A percentile compares a stretch with the other conserved stretches of the same genome.
Conservation (phyloP, 2,888 invertebrate species). For the Metopia argyrocephala region DNA sequence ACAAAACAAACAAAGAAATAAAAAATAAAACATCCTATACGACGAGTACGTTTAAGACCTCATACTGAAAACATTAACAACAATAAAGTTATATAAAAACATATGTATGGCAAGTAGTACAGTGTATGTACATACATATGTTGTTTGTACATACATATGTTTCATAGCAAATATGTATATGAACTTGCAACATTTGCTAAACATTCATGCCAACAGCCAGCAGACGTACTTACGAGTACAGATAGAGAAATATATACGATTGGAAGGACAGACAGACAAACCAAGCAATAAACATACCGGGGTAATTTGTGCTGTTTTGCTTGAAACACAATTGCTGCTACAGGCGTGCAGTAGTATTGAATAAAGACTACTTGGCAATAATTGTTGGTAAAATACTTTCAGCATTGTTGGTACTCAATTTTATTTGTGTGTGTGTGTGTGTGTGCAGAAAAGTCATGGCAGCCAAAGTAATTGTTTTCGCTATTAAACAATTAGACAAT, state of each 20-base stretch:
- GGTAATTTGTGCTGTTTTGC: neutral
- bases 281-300: neutral
- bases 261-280: no score
- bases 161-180: slow-evolving; percentile 20
- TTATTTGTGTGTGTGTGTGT: neutral
- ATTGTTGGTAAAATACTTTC: neutral
- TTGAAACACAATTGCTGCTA: slow-evolving; percentile 21
- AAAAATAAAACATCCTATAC: neutral
- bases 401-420: slow-evolving; percentile 8
- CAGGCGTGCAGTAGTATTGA: neutral
- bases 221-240: neutral
- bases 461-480: neutral
- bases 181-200: slow-evolving; percentile 44
- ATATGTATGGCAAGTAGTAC: no score
- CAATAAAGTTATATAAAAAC: slow-evolving; percentile 56
- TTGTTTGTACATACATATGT: slow-evolving; percentile 18
- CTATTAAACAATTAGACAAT: neutral
- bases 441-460: neutral
- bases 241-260: neutral
- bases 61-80: slow-evolving; percentile 56
- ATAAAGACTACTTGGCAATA: neutral
- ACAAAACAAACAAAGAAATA: neutral
- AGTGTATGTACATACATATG: slow-evolving; percentile 19
- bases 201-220: neutral
- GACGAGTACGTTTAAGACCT: slow-evolving; percentile 27